A percentile compares a stretch with the other conserved stretches of the same genome.
Conservation (phyloP, 2,797 vertebrate genomes). For the Oreochromis mossambicus region DNA sequence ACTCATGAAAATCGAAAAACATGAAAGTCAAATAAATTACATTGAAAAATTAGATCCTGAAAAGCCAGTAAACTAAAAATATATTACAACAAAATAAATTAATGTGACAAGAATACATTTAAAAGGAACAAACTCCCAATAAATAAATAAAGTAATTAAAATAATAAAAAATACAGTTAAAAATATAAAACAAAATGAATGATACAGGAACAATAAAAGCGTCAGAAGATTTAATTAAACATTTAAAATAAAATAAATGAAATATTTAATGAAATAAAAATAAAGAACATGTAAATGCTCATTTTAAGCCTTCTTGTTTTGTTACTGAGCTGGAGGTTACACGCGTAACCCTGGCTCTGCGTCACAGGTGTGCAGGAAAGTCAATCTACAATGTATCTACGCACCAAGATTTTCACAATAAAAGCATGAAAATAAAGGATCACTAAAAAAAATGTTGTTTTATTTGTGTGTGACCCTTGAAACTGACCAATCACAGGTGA, state of each 20-base stretch:
- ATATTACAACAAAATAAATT: neutral
- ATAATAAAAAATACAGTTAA: neutral
- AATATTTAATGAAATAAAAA: neutral
- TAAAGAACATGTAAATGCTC: neutral
- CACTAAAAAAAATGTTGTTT: accelerated
- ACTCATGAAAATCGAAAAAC: accelerated
- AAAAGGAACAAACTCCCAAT: neutral
- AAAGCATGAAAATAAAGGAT: neutral
- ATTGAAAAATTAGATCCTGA: neutral
- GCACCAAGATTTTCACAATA: neutral
- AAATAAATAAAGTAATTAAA: neutral
- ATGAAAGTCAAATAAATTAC: neutral
- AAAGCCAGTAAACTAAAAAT: neutral
- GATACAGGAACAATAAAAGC: neutral
- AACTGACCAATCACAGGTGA: neutral
- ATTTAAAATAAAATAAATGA: accelerated
- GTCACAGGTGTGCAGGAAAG: neutral
- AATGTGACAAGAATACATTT: neutral
- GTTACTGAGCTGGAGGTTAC: neutral
- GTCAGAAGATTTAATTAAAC: neutral
- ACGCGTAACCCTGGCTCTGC: neutral
- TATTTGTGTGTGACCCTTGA: neutral
- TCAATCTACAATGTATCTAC: neutral
- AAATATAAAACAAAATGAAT: neutral
- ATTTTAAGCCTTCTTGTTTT: neutral